Evolutionary conservation across 2,113 vertebrate species (phyloP).

Genomic region (Pica pica): DNA sequence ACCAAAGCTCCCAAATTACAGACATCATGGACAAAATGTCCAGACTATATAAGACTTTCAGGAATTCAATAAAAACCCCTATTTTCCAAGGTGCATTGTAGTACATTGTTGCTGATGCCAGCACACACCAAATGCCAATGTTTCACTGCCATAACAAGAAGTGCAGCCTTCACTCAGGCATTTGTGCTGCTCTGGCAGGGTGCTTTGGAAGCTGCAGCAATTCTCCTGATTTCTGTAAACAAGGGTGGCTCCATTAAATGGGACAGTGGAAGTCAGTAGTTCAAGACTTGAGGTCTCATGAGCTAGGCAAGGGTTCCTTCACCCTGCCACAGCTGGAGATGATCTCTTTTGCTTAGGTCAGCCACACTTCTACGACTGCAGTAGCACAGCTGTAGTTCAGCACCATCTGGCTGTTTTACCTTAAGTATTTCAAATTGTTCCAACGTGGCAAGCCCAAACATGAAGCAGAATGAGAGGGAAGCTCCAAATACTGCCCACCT

Average conservation of each 20-base stretch:
- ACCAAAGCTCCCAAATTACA: not conserved
- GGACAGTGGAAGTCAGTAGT: not conserved
- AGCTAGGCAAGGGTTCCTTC: not conserved
- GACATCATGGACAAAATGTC: not conserved
- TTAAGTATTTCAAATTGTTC: not conserved
- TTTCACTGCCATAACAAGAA: not conserved
- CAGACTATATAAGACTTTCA: not conserved
- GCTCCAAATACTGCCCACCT: not conserved
- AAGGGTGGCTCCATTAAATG: not conserved
- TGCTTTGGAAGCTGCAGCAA: not conserved
- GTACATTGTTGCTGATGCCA: not conserved
- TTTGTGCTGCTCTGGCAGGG: not conserved
- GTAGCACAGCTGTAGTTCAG: not conserved
- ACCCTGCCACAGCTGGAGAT: not conserved
- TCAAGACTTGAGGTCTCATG: not conserved
- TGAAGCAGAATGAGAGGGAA: not conserved
- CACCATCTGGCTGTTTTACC: not conserved
- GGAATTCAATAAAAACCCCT: not conserved
- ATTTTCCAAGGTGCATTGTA: not conserved
- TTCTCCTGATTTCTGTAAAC: not conserved
- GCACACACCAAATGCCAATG: not conserved
- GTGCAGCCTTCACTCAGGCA: not conserved
- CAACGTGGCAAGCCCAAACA: not conserved
- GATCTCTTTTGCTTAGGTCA: not conserved
- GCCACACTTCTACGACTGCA: not conserved